Evolutionary conservation across 2,113 vertebrate genomes (phyloP), one percentile per base, ranked within the genome.

Genomic region (Hyaena hyaena): DNA sequence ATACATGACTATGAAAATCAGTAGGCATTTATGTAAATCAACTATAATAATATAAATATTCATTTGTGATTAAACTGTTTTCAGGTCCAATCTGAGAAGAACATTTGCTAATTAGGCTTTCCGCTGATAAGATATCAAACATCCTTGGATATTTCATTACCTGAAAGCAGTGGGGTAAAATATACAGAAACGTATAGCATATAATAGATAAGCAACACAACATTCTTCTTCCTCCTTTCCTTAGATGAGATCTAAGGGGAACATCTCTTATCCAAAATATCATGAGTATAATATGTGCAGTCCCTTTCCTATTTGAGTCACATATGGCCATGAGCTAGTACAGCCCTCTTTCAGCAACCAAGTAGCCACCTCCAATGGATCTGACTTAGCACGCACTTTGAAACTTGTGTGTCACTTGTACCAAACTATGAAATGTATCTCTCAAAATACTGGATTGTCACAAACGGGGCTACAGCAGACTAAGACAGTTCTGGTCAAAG

Each of bases 1-100:
- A 65, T 92, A 63, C 65, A 93, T 71, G 69, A 76, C 19, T 63
- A 53, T 96, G 83, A 94, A 97, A 90, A 90, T 95, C 66, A 89
- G 61, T 35, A 96, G 61, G 35, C 65, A 92, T 87, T 97, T 92
- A 94, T 74, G 39, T 61, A 87, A 95, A 94, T 87, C 68, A 65
- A 33, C 61, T 63, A 50, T 76, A 71, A n/a, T 73, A 66, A 79
- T 86, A 88, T 16, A 90, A 96, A 95, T 79, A 63, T 12, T 84
- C 65, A 35, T 81, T 79, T 71, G 73, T 50, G 77, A 76, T 71
- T 74, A 71, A 81, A 81, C 4, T 66, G 1, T 82, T 81, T 65
- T 73, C 68, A 73, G 50, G 35, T 26, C 48, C 61, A 95, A 23
- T 45, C 11, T 35, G 71, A 90, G 19, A 28, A 93, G 48, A 69